Conservation (phyloP, 1,140 invertebrate species). For the Coptotermes formosanus region DNA sequence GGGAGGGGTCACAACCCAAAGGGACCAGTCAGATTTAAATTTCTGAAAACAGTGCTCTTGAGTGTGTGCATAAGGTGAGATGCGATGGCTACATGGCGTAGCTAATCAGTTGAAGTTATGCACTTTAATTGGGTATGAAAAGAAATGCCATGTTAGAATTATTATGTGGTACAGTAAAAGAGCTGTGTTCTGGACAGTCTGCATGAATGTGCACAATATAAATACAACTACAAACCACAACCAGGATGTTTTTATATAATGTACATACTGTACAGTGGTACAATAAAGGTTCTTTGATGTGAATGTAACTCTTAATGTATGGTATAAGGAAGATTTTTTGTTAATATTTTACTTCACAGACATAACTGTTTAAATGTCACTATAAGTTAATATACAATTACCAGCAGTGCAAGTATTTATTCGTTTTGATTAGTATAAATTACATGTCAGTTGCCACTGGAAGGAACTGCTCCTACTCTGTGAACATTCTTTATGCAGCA, state of each 20-base stretch:
- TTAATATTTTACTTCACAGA: no score
- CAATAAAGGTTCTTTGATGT: conserved; percentile 30
- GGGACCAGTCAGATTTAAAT: conserved; percentile 25
- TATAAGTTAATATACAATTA: no score
- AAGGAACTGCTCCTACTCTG: no score
- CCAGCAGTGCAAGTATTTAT: no score
- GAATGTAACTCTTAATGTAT: background rate
- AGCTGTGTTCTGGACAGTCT: conserved; percentile 26
- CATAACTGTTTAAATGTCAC: no score
- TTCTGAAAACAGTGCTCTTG: background rate
- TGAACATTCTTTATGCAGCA: no score
- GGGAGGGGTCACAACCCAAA: conserved; percentile 20
- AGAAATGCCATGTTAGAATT: conserved; percentile 15
- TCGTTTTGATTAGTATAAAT: no score
- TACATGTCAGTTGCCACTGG: no score
- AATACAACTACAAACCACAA: conserved; percentile 4
- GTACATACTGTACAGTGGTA: conserved; percentile 28
- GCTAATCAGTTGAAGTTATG: background rate
- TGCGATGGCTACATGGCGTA: background rate
- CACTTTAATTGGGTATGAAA: background rate
- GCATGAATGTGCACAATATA: background rate
- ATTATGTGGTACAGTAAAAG: conserved; percentile 31
- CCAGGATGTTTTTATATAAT: conserved; percentile 26
- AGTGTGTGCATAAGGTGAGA: background rate
- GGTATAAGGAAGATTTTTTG: no score